Conservation (phyloP, 2,888 invertebrate genomes). For the Parnassius apollo region DNA sequence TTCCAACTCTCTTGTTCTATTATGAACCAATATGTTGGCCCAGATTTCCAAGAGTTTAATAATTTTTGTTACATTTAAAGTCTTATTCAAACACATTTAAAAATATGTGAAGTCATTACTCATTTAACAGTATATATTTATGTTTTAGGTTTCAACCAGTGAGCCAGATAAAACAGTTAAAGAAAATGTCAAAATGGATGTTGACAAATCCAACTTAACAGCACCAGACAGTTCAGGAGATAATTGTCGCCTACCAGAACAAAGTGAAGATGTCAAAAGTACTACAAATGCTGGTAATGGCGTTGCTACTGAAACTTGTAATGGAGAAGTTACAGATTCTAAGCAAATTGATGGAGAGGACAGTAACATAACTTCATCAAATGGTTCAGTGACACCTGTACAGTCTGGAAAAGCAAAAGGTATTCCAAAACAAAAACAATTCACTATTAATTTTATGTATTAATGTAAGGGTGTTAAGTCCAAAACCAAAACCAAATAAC, state of each 20-base stretch:
- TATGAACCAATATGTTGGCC: no score
- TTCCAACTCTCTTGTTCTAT: no score
- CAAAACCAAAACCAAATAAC: no score
- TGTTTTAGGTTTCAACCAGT: constrained; percentile 68
- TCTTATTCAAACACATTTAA: no score
- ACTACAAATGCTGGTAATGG: constrained; percentile 44
- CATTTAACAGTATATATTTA: no score
- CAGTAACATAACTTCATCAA: constrained; percentile 73
- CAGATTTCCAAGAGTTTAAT: no score
- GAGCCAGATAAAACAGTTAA: constrained; percentile 51
- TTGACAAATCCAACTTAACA: constrained; percentile 51
- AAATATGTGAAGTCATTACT: no score
- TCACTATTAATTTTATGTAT: no score
- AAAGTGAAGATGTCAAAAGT: constrained; percentile 57
- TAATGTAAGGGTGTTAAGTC: no score
- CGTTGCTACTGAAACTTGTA: constrained; percentile 50
- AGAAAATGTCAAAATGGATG: constrained; percentile 47
- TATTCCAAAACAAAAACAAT: not conserved
- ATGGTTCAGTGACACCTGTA: constrained; percentile 69
- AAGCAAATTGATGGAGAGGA: constrained; percentile 64
- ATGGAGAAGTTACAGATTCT: constrained; percentile 73
- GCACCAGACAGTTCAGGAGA: constrained; percentile 74
- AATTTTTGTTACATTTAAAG: no score
- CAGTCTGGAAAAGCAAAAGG: constrained; percentile 52
- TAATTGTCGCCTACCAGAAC: constrained; percentile 64